Conservation (phyloP, 1,140 invertebrate species). For the Drosophila micromelanica region DNA sequence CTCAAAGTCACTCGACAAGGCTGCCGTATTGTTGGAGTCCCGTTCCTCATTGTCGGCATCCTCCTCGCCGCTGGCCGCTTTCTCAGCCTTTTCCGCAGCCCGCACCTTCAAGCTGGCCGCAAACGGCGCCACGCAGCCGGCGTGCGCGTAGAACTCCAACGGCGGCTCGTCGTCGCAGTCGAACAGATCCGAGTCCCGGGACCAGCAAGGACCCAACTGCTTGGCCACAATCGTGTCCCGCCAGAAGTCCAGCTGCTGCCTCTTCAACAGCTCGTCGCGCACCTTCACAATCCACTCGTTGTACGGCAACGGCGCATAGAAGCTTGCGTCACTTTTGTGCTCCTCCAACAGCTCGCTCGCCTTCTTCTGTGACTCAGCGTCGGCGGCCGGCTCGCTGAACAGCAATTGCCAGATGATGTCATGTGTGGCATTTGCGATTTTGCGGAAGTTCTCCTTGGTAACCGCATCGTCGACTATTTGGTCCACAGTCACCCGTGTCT, state of each 20-base stretch:
- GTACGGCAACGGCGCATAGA: constrained; percentile 63
- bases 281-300: constrained; percentile 74
- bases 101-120: constrained; percentile 60
- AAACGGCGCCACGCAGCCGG: constrained; percentile 70
- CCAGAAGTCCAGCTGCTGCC: constrained; percentile 70
- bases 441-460: constrained; percentile 55
- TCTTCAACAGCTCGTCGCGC: constrained; percentile 66
- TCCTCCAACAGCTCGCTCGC: constrained; percentile 57
- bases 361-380: constrained; percentile 54
- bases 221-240: constrained; percentile 58
- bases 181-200: constrained; percentile 71
- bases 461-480: constrained; percentile 62
- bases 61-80: constrained; percentile 6
- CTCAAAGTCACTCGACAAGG: constrained; percentile 53
- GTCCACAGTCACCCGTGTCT: constrained; percentile 47
- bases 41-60: not conserved
- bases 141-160: constrained; percentile 70
- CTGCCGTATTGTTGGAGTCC: constrained; percentile 36
- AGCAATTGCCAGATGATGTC: constrained; percentile 64
- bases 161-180: constrained; percentile 62
- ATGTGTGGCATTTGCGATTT: constrained; percentile 51
- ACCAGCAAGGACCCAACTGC: constrained; percentile 73
- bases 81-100: constrained; percentile 10
- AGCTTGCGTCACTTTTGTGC: constrained; percentile 64
- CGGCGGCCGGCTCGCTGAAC: constrained; percentile 28